Base-by-base conservation (phyloP, 2,888 invertebrate species). In the Mythimna albipuncta region DNA sequence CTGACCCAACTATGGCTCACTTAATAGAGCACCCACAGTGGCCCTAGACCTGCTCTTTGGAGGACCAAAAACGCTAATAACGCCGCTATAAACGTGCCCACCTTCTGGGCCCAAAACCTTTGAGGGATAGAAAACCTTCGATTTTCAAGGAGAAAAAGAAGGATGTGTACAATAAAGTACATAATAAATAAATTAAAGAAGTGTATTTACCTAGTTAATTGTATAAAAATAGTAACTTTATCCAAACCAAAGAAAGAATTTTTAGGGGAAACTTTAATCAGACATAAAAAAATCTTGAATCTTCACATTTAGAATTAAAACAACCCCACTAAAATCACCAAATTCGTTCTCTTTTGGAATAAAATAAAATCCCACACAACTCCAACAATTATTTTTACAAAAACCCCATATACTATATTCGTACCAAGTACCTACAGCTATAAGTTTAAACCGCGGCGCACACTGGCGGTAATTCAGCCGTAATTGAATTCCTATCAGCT, bases 401-500 rank as follows among this genome's bases (percentile, higher is more conserved):
- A 21, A n/a, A 2, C n/a, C 47, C 4, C 54, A 3, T 32, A 64
- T 73, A 70, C 55, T 78, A 75, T 75, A 81, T 82, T 79, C 67
- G 69, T 72, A 41, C 21, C 7, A 13, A 21, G 61, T 61, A 63
- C 9, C 38, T 38, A 38, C 59, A 69, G 75, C 83, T 82, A 83
- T 85, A 72, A 81, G 83, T 82, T 81, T 78, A 72, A 79, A 80
- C 84, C 83, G 74, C 85, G 83, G 72, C 81, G 81, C 75, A 81
- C 77, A 79, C 77, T 69, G 81, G 84, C 75, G 77, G 79, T 85
- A 82, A 87, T 88, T 85, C 75, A 70, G 75, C 75, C 62, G 77
- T 89, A 89, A 89, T 89, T 88, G 84, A 88, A 87, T 89, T 87
- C 86, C 80, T 82, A 81, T 85, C 70, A 72, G 78, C 77, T 71